phyloP scores from a whole-genome alignment of 2,888 invertebrate genomes.

The Neria commutata region DNA sequence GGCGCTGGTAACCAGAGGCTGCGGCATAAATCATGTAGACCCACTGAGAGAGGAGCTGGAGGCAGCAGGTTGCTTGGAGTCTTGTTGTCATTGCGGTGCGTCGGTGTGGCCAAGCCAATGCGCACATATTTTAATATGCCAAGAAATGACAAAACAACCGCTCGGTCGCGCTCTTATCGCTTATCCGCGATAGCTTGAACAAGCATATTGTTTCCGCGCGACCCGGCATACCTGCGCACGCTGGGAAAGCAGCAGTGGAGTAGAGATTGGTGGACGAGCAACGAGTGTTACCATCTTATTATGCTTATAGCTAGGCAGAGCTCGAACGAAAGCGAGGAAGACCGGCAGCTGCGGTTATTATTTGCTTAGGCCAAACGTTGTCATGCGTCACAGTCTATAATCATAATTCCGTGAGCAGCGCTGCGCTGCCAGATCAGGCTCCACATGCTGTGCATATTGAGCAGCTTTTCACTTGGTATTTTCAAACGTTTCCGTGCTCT shows the following conservation, averaged over 20 bases:
- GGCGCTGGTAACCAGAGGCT: background rate
- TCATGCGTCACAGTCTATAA: background rate
- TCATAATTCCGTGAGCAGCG: background rate
- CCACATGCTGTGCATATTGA: conserved; percentile 3
- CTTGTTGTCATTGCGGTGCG: background rate
- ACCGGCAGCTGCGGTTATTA: conserved; percentile 5
- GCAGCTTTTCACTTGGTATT: background rate
- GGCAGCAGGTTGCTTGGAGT: background rate
- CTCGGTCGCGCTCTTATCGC: background rate
- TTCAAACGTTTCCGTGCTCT: background rate
- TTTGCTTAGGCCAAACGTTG: background rate
- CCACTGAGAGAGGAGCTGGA: too few relatives aligned
- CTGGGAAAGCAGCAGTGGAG: too few relatives aligned
- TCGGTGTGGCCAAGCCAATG: background rate
- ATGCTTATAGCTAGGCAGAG: too few relatives aligned
- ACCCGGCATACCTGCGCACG: too few relatives aligned
- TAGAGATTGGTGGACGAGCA: too few relatives aligned
- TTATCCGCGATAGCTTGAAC: background rate
- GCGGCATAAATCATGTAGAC: background rate
- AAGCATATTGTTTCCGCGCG: conserved; percentile 14
- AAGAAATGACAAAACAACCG: background rate
- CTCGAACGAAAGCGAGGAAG: too few relatives aligned
- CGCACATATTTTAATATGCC: conserved; percentile 1
- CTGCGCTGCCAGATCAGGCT: background rate
- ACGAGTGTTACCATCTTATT: too few relatives aligned